phyloP scores from a whole-genome alignment of 2,113 vertebrate species.

The Lichenostomus cassidix region DNA sequence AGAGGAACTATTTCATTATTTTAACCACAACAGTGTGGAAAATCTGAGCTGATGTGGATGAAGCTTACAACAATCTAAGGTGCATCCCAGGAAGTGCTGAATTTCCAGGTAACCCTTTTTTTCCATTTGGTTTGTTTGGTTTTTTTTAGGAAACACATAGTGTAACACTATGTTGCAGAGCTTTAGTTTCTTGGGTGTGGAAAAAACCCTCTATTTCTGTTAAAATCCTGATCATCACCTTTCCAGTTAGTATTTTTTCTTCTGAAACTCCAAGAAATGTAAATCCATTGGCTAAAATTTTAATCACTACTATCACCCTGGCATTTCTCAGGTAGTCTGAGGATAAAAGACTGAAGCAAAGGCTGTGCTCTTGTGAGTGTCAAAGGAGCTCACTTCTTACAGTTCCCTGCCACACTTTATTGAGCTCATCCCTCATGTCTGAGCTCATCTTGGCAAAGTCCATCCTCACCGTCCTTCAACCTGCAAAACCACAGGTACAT shows the following conservation, averaged over 20 bases:
- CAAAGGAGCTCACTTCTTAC: not conserved
- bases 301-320: not conserved
- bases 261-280: not conserved
- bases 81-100: not conserved
- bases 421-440: not conserved
- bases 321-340: not conserved
- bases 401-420: not conserved
- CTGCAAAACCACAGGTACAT: not conserved
- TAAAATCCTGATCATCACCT: not conserved
- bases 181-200: not conserved
- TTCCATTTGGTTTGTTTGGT: not conserved
- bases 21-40: not conserved
- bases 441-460: not conserved
- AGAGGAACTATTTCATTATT: not conserved
- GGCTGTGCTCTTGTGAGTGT: not conserved
- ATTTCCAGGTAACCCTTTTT: not conserved
- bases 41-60: not conserved
- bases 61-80: not conserved
- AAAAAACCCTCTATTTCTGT: not conserved
- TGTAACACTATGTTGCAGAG: not conserved
- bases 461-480: not conserved
- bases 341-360: not conserved
- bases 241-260: not conserved
- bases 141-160: not conserved
- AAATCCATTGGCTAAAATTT: not conserved